Evolutionary conservation across 2,888 invertebrate genomes (phyloP), one percentile per base, ranked within the genome.

Genomic region (Marasmarcha lunaedactyla): DNA sequence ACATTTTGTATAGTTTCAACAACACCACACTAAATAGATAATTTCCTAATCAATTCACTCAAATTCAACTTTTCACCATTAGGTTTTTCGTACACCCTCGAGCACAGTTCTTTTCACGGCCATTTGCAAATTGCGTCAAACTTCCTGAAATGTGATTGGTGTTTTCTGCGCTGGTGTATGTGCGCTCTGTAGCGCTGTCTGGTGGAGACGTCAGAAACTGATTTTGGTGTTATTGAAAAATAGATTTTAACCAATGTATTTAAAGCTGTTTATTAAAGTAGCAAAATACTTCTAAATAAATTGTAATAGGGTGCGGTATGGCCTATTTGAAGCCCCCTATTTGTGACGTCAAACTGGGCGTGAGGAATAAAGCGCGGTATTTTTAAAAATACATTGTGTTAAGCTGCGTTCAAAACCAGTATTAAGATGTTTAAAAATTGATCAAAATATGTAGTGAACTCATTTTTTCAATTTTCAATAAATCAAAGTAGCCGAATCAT

Each of bases 51-150:
- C 55, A 68, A 66, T 67, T 74, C 72, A 71, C 66, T 71, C 55
- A 20, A 20, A 73, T 78, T 74, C 62, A 63, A 68, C 64, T 70
- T 65, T 67, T 65, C 71, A 81, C 71, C 76, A 77, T 79, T 72
- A 73, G 66, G 14, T 70, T 71, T 66, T 70, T 73, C 74, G 71
- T 71, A 77, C 71, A 78, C 72, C 73, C 68, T 78, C 66, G 70
- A 74, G 72, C 67, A 71, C 74, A 52, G 72, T 77, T 76, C 79
- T 78, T 72, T 76, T 76, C 76, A 78, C 84, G 81, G 83, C 84
- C 84, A 84, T 84, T 84, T 84, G 84, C 84, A 84, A 84, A 84
- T 84, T 84, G 83, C 83, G 81, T 81, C 83, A 83, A 84, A 84
- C 68, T 71, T 68, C 63, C 69, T 69, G 58, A 51, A 63, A 62